Percentiles rank a stretch among this genome's conserved stretches.
Evolutionary conservation across 2,888 invertebrate species (phyloP).

Genomic region (Julus scandinavius): DNA sequence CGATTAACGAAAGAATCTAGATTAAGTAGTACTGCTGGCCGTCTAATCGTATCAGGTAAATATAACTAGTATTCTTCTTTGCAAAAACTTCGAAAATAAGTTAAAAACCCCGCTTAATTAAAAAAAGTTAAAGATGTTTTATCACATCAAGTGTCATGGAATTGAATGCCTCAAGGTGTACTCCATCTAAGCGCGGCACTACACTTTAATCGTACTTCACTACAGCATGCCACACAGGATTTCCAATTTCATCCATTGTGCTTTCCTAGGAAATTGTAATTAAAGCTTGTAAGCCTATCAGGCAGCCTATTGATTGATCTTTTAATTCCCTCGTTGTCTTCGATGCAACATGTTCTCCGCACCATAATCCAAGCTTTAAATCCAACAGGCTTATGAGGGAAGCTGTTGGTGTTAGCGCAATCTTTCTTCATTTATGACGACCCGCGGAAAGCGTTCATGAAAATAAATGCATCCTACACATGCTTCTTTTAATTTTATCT

Average conservation of each 20-base stretch:
- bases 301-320: slow-evolving; percentile 43
- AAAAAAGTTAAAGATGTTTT: background rate
- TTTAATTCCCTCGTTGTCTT: slow-evolving; percentile 45
- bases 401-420: background rate
- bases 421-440: slow-evolving; percentile 45
- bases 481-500: background rate
- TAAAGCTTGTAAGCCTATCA: slow-evolving; percentile 45
- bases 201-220: background rate
- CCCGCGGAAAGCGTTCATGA: background rate
- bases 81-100: background rate
- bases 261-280: slow-evolving; percentile 42
- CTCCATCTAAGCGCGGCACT: background rate
- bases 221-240: background rate
- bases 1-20: slow-evolving; percentile 91
- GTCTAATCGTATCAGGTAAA: slow-evolving; percentile 92
- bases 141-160: background rate
- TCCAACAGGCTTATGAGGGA: slow-evolving; percentile 4
- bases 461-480: background rate
- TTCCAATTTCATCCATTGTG: slow-evolving; percentile 37
- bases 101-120: background rate
- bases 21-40: slow-evolving; percentile 91
- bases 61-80: background rate
- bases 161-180: background rate
- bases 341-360: slow-evolving; percentile 39
- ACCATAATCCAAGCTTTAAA: slow-evolving; percentile 34